Conservation (phyloP, 2,888 invertebrate genomes). For the Odontomyia ornata region DNA sequence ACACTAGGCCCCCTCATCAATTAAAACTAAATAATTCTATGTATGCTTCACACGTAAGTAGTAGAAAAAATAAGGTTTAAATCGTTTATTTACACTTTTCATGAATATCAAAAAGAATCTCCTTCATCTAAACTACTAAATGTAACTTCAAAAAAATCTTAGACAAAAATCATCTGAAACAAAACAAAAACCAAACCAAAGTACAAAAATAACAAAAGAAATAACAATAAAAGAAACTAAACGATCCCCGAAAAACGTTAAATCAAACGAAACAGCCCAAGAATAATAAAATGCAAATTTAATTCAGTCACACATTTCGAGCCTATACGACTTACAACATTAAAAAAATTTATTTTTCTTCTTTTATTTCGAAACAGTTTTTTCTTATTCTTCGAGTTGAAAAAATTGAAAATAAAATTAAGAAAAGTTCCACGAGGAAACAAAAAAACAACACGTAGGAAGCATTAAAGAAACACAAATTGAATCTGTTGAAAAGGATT, state of each 20-base stretch:
- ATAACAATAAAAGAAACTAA: not conserved
- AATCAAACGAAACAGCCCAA: not conserved
- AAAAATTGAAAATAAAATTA: not conserved
- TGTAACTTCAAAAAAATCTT: no score
- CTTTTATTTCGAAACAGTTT: not conserved
- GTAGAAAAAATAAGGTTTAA: no score
- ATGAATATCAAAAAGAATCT: no score
- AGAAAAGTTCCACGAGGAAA: not conserved
- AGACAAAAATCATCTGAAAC: no score
- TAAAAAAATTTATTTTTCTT: not conserved
- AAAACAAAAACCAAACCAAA: no score
- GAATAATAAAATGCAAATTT: constrained; percentile 2
- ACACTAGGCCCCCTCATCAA: no score
- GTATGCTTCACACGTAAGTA: no score
- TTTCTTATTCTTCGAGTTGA: no score
- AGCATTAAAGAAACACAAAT: not conserved
- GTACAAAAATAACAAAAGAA: not conserved
- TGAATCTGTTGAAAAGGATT: not conserved
- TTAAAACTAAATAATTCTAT: no score
- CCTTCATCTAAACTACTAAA: no score
- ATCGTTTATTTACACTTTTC: no score
- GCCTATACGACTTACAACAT: not conserved
- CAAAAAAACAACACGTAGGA: not conserved
- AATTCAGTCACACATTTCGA: not conserved
- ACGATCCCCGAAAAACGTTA: no score